A percentile compares a stretch with the other conserved stretches of the same genome.
Conservation (phyloP, 2,888 invertebrate species). For the Buathra laborator region DNA sequence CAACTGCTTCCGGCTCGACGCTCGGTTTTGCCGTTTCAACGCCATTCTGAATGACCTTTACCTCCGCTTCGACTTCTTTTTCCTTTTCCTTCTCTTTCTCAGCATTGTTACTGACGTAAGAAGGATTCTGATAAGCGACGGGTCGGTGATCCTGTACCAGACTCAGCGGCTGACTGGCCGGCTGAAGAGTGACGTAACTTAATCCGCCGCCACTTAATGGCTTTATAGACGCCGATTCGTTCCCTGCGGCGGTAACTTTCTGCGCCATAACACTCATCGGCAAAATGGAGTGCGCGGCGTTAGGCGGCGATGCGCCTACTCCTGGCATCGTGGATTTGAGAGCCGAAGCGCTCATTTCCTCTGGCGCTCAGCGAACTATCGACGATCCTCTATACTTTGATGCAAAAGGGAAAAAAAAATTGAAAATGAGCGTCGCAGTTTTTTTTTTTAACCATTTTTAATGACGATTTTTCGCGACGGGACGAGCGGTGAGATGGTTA, state of each 20-base stretch:
- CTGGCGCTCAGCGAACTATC: slow-evolving; percentile 9
- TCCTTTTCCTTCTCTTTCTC: slow-evolving; percentile 71
- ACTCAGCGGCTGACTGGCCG: slow-evolving; percentile 82
- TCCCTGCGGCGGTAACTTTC: slow-evolving; percentile 78
- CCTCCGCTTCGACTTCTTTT: slow-evolving; percentile 76
- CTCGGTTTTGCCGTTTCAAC: slow-evolving; percentile 77
- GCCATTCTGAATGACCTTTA: slow-evolving; percentile 80
- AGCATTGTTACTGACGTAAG: slow-evolving; percentile 74
- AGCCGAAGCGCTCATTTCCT: slow-evolving; percentile 82
- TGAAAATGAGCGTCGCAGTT: not conserved
- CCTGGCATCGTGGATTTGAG: slow-evolving; percentile 83
- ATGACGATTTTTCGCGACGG: too few species aligned
- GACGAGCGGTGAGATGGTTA: too few species aligned
- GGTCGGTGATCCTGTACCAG: slow-evolving; percentile 84
- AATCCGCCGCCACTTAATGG: slow-evolving; percentile 79
- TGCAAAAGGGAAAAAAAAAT: slow-evolving; percentile 42
- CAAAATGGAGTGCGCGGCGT: slow-evolving; percentile 82
- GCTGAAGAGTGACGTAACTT: slow-evolving; percentile 82
- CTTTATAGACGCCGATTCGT: slow-evolving; percentile 77
- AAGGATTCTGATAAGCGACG: slow-evolving; percentile 79
- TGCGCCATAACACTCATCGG: slow-evolving; percentile 84
- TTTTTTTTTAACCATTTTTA: not conserved
- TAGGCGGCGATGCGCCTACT: slow-evolving; percentile 80
- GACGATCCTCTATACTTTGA: slow-evolving; percentile 40
- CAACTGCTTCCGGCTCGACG: slow-evolving; percentile 69